Evolutionary conservation across 1,140 invertebrate genomes (phyloP).

Genomic region (Dendroctonus ponderosae): DNA sequence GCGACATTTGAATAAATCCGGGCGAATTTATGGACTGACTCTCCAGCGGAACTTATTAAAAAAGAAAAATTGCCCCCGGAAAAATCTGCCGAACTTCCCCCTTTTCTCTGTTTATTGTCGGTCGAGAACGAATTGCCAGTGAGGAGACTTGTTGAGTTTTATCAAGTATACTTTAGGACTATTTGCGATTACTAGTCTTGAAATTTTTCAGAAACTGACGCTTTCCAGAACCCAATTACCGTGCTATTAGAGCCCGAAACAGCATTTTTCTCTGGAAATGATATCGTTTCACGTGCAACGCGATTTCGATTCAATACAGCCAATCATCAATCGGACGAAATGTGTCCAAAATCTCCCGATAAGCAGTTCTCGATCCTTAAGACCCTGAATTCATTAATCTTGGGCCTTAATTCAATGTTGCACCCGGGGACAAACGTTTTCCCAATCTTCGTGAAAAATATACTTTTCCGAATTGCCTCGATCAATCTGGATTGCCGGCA

Average conservation of each 20-base stretch:
- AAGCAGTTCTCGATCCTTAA: constrained; percentile 6
- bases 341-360: constrained; percentile 8
- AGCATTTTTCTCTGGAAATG: no score
- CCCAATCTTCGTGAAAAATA: constrained; percentile 18
- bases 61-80: constrained; percentile 14
- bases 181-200: no score
- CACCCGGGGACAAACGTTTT: constrained; percentile 17
- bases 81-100: constrained; percentile 16
- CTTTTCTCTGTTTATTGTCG: constrained; percentile 9
- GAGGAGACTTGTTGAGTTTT: constrained; percentile 10
- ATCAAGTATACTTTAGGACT: no score
- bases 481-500: constrained; percentile 13
- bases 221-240: no score
- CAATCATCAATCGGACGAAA: constrained; percentile 17
- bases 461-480: constrained; percentile 10
- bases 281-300: no score
- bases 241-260: no score
- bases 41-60: constrained; percentile 17
- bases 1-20: constrained; percentile 18
- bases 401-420: constrained; percentile 22
- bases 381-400: constrained; percentile 20
- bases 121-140: constrained; percentile 6
- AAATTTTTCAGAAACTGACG: no score
- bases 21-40: constrained; percentile 19
- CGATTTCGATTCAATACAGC: constrained; percentile 1